Evolutionary conservation across 2,888 invertebrate species (phyloP), one percentile per base, ranked within the genome.

Genomic region (Vanessa cardui): DNA sequence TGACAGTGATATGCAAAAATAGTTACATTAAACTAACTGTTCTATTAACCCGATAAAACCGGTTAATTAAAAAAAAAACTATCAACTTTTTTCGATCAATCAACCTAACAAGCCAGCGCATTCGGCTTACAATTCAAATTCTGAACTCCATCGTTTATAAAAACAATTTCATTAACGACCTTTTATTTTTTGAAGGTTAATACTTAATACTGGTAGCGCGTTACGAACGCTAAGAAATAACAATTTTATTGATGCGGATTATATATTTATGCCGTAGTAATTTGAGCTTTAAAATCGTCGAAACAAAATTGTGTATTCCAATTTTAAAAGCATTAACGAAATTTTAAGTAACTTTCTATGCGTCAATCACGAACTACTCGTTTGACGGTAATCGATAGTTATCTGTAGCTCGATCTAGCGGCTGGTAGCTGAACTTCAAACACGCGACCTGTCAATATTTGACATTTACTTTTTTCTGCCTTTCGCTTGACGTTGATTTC

Each of bases 151-250:
- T 76, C 79, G 75, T 80, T 83, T 81, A 83, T 79, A 80, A 83
- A 83, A 86, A 85, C 83, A 82, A 86, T 86, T 87, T 82, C 73
- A 79, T 77, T 86, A 87, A 85, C 85, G 82, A 86, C 81, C 78
- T 78, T 82, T 82, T 80, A 82, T 84, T 81, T 79, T 77, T 78
- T 73, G 69, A 74, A 75, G 70, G 77, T 50, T 50, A 20, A 50
- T 80, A 81, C 33, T 56, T 56, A 85, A 87, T 83, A 85, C 87
- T 81, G 79, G 87, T 87, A 87, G 87, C 85, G 78, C 69, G 77
- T 68, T 66, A 71, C 76, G 75, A 75, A 69, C 59, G 68, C 45
- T 33, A 12, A 8, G 31, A 20, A 47, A 66, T 58, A 63, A 56
- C 44, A 54, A 56, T 12, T 56, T 56, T 9, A 39, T 39, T 33